A percentile compares a stretch with the other conserved stretches of the same genome.
phyloP scores from a whole-genome alignment of 2,888 invertebrate species.

The Andrena chrysosceles region DNA sequence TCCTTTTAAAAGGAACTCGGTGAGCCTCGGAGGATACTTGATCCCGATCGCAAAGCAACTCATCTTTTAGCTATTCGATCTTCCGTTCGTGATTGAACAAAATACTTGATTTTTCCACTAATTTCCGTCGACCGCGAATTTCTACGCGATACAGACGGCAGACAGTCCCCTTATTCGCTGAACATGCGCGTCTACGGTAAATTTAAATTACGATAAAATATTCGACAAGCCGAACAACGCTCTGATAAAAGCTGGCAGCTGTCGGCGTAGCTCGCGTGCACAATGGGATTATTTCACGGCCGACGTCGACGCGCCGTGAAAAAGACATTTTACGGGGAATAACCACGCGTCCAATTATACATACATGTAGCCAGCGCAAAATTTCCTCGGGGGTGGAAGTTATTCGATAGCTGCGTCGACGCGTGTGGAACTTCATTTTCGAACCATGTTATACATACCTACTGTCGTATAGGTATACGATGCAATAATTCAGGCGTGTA shows the following conservation, averaged over 20 bases:
- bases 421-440: neutral
- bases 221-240: conserved; percentile 8
- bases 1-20: conserved; percentile 21
- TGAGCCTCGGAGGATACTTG: neutral
- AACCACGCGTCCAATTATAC: conserved; percentile 28
- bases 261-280: conserved; percentile 18
- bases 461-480: no score
- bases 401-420: neutral
- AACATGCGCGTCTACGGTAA: conserved; percentile 3
- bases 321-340: conserved; percentile 23
- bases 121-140: neutral
- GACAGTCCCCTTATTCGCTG: neutral
- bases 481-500: no score
- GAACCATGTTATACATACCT: neutral
- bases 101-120: no score
- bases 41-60: neutral
- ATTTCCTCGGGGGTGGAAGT: neutral
- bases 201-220: conserved; percentile 46
- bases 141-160: neutral
- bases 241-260: conserved; percentile 43
- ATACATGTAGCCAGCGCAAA: neutral
- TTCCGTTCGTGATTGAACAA: neutral
- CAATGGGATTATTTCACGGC: conserved; percentile 31
- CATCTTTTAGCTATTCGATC: neutral
- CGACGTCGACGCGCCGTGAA: conserved; percentile 10